Conservation (phyloP, 2,888 invertebrate genomes). For the Schrankia costaestrigalis region DNA sequence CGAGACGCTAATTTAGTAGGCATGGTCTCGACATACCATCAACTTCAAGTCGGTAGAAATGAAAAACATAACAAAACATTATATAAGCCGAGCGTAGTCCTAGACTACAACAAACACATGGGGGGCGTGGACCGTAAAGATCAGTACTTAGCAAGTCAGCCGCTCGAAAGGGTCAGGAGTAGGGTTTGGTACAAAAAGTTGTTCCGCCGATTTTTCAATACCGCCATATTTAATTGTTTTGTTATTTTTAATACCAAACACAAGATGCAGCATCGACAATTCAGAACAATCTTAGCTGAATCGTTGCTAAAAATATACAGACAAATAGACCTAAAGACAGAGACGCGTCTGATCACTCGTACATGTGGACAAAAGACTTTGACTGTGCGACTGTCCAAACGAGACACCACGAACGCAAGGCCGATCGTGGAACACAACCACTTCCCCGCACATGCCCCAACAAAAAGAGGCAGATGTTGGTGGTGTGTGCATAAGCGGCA, state of each 20-base stretch:
- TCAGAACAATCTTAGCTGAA: neutral
- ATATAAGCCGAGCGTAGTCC: neutral
- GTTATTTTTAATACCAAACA: neutral
- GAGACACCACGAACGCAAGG: neutral
- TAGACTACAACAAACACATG: neutral
- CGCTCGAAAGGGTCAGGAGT: neutral
- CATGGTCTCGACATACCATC: slow-evolving; percentile 1
- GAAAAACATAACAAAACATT: neutral
- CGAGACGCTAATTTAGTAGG: neutral
- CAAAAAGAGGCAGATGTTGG: no score
- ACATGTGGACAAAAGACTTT: neutral
- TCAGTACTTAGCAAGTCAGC: neutral
- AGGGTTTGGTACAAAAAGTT: neutral
- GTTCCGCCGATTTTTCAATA: neutral
- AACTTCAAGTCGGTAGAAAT: neutral
- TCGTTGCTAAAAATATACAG: neutral
- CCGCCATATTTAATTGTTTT: neutral
- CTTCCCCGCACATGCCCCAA: no score
- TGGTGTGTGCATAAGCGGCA: no score
- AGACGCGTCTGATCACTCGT: neutral
- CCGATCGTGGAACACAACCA: neutral
- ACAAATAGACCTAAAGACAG: neutral
- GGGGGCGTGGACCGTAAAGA: neutral
- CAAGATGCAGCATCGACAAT: neutral
- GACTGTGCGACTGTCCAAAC: neutral